Percentiles rank a stretch among this genome's conserved stretches.
Conservation (phyloP, 2,888 invertebrate species). For the Diachrysia chrysitis region DNA sequence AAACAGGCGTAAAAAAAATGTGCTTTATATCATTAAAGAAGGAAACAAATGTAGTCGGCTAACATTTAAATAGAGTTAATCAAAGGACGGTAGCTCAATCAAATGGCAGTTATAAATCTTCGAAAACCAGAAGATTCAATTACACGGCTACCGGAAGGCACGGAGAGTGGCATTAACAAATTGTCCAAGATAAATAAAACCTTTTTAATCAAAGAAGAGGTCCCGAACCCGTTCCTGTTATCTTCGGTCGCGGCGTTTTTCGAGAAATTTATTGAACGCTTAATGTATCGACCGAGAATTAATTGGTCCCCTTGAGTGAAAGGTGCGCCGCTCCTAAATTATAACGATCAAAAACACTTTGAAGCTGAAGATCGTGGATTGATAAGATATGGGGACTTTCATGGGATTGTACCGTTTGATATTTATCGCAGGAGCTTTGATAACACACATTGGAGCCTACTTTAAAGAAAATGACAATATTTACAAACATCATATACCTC, state of each 20-base stretch:
- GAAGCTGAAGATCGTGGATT: constrained; percentile 68
- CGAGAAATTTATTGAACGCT: constrained; percentile 82
- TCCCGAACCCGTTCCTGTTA: constrained; percentile 77
- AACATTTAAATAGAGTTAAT: constrained; percentile 76
- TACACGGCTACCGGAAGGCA: constrained; percentile 86
- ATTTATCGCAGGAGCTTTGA: constrained; percentile 36
- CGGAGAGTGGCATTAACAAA: constrained; percentile 87
- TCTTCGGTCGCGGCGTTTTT: constrained; percentile 73
- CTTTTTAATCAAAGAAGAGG: constrained; percentile 82
- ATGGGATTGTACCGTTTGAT: constrained; percentile 46
- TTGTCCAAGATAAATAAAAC: constrained; percentile 87
- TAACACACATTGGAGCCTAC: constrained; percentile 40
- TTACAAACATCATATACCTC: too few species aligned
- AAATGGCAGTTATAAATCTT: constrained; percentile 81
- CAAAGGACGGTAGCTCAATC: constrained; percentile 84
- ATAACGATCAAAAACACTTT: constrained; percentile 79
- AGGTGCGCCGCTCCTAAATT: constrained; percentile 79
- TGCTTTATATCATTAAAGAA: constrained; percentile 46
- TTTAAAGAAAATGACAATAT: constrained; percentile 15
- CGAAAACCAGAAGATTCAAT: constrained; percentile 88
- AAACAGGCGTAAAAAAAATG: constrained; percentile 33
- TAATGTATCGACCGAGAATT: constrained; percentile 83
- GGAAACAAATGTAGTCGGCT: constrained; percentile 67
- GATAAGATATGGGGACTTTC: constrained; percentile 62
- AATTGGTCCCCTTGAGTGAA: constrained; percentile 81